Conservation (phyloP, 1,140 invertebrate genomes). For the Drosophila ambigua region DNA sequence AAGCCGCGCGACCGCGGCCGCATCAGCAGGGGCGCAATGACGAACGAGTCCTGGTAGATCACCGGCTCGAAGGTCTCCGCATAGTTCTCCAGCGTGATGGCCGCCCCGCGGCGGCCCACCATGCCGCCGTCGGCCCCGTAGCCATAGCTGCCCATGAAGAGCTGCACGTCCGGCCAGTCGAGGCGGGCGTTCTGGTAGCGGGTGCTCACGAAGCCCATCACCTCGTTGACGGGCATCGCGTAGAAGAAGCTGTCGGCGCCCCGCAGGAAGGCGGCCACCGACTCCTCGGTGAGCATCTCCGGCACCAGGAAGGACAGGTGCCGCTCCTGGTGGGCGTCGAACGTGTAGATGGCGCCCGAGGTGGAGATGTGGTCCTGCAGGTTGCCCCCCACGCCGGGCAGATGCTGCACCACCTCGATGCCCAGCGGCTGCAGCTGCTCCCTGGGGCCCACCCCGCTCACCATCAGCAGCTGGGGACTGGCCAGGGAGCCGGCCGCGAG, state of each 20-base stretch:
- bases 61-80: conserved; percentile 88
- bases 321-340: conserved; percentile 84
- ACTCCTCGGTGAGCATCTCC: conserved; percentile 84
- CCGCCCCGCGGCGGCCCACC: conserved; percentile 87
- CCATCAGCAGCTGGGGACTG: conserved; percentile 92
- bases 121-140: conserved; percentile 91
- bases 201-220: conserved; percentile 90
- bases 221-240: conserved; percentile 88
- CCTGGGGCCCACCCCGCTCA: conserved; percentile 90
- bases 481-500: conserved; percentile 89
- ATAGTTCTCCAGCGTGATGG: conserved; percentile 88
- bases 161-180: conserved; percentile 91
- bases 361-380: conserved; percentile 91
- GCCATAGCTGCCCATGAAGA: conserved; percentile 88
- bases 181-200: conserved; percentile 87
- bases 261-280: conserved; percentile 86
- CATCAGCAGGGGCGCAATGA: conserved; percentile 88
- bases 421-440: conserved; percentile 85
- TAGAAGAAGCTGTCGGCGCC: conserved; percentile 87
- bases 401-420: conserved; percentile 85
- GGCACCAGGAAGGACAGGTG: conserved; percentile 87
- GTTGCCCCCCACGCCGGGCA: conserved; percentile 92
- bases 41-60: conserved; percentile 87
- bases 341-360: conserved; percentile 86
- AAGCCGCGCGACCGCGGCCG: conserved; percentile 89